phyloP scores from a whole-genome alignment of 1,140 invertebrate species.

The Drosophila gunungcola region DNA sequence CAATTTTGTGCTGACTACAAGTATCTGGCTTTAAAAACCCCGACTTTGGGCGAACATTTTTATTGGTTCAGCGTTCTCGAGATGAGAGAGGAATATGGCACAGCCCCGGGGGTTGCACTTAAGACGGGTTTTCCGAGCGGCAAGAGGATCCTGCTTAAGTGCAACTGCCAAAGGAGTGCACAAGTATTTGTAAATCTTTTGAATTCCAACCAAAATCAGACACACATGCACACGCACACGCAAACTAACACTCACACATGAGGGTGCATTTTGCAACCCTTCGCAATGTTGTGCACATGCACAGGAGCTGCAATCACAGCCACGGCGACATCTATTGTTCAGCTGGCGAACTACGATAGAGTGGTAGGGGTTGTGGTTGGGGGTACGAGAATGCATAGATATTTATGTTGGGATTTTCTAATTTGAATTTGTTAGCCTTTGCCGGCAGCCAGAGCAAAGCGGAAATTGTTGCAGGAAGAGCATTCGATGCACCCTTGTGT shows the following conservation, averaged over 20 bases:
- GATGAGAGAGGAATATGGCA: constrained; percentile 19
- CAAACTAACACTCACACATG: constrained; percentile 15
- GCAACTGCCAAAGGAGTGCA: constrained; percentile 71
- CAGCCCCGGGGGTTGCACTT: constrained; percentile 63
- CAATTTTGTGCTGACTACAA: constrained; percentile 80
- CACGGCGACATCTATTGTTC: constrained; percentile 79
- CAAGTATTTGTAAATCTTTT: constrained; percentile 83
- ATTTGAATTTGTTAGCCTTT: constrained; percentile 79
- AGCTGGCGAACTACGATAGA: constrained; percentile 56
- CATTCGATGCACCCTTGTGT: constrained; percentile 52
- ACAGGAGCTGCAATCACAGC: constrained; percentile 60
- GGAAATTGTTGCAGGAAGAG: constrained; percentile 81
- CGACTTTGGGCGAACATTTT: constrained; percentile 69
- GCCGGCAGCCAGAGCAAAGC: constrained; percentile 66
- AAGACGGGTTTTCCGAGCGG: constrained; percentile 42
- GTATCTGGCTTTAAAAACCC: constrained; percentile 65
- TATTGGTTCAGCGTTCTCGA: constrained; percentile 66
- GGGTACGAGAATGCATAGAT: constrained; percentile 63
- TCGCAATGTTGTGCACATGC: constrained; percentile 15
- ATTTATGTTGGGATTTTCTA: constrained; percentile 81
- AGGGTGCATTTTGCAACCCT: constrained; percentile 80
- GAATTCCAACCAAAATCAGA: constrained; percentile 78
- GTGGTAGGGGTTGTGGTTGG: neutral
- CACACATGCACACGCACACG: constrained; percentile 34
- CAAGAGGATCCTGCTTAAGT: constrained; percentile 69